Evolutionary conservation across 1,140 invertebrate species (phyloP).

Genomic region (Drosophila obscura): DNA sequence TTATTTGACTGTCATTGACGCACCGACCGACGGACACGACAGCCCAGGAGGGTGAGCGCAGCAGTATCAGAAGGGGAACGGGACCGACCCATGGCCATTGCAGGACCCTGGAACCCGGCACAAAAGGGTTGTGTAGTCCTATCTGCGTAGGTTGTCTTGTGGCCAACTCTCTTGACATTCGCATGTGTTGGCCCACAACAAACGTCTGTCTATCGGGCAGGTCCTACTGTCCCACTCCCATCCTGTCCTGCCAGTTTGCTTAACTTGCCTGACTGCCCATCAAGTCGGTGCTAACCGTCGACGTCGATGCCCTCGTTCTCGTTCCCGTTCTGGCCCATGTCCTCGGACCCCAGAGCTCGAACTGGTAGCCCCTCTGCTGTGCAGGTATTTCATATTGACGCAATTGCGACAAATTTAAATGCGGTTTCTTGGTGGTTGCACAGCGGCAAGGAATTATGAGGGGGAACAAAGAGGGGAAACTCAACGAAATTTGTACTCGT

Average conservation of each 20-base stretch:
- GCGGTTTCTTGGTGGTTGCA: slow-evolving; percentile 61
- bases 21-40: slow-evolving; percentile 55
- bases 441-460: slow-evolving; percentile 39
- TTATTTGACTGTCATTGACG: slow-evolving; percentile 82
- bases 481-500: slow-evolving; percentile 51
- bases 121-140: slow-evolving; percentile 37
- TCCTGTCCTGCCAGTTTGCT: slow-evolving; percentile 43
- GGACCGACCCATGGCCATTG: no score
- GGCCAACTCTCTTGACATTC: slow-evolving; percentile 77
- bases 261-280: slow-evolving; percentile 67
- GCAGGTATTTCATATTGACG: slow-evolving; percentile 72
- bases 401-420: slow-evolving; percentile 82
- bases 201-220: slow-evolving; percentile 49
- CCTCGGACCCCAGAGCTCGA: slow-evolving; percentile 12
- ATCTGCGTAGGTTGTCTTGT: slow-evolving; percentile 46
- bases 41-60: slow-evolving; percentile 10
- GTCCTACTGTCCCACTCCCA: slow-evolving; percentile 8
- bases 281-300: slow-evolving; percentile 70
- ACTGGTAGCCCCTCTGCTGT: slow-evolving; percentile 23
- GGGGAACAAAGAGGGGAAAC: slow-evolving; percentile 1
- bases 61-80: neutral
- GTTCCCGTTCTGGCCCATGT: slow-evolving; percentile 20
- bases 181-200: slow-evolving; percentile 52
- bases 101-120: neutral
- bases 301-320: slow-evolving; percentile 30